These are phyloP conservation scores for Epinotia brunnichana DNA, from an alignment of 2,888 invertebrate genomes.

Conservation along the genomic window DNA sequence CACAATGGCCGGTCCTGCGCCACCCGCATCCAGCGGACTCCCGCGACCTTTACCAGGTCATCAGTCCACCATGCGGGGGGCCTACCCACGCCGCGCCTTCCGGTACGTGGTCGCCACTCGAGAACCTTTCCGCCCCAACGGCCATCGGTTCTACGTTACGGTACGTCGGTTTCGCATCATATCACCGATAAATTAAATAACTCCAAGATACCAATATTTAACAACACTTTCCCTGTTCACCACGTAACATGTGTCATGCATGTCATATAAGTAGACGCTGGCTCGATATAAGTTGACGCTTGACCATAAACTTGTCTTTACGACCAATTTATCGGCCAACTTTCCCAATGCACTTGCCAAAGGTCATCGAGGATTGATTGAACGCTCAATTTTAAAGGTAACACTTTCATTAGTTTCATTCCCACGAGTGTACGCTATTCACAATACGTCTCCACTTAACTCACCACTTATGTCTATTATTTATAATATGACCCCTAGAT, in stretches of 20 bases:
- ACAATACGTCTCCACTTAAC: not conserved
- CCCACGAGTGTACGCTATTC: constrained; percentile 22
- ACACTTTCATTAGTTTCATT: constrained; percentile 40
- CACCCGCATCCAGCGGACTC: too few species aligned
- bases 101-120: too few species aligned
- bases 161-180: too few species aligned
- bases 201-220: constrained; percentile 12
- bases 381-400: constrained; percentile 39
- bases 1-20: too few species aligned
- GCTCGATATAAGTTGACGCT: not conserved
- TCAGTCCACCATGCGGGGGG: too few species aligned
- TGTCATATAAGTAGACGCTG: too few species aligned
- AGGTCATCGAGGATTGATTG: constrained; percentile 37
- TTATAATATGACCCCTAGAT: not conserved
- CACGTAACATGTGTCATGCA: constrained; percentile 36
- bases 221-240: constrained; percentile 30
- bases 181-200: constrained; percentile 13
- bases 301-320: constrained; percentile 25
- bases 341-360: constrained; percentile 40
- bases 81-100: too few species aligned
- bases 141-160: too few species aligned
- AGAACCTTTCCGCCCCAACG: too few species aligned
- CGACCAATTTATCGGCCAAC: constrained; percentile 34
- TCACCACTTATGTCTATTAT: not conserved
- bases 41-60: too few species aligned